A percentile compares a stretch with the other conserved stretches of the same genome.
Conservation (phyloP, 2,888 invertebrate species). For the Ischnus inquisitorius region DNA sequence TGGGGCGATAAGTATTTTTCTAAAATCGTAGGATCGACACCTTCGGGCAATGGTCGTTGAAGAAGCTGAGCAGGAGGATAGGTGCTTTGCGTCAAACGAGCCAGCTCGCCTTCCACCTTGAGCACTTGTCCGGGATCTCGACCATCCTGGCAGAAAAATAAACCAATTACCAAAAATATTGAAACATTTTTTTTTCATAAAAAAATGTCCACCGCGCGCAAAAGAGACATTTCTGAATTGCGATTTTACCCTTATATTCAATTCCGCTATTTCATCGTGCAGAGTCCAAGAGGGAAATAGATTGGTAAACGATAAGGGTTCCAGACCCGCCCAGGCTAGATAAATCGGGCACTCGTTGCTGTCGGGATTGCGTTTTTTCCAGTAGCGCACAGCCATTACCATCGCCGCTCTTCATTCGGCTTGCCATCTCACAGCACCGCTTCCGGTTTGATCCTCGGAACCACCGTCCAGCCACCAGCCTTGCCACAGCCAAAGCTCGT, state of each 20-base stretch:
- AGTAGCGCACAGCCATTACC: constrained; percentile 93
- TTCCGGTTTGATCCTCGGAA: constrained; percentile 89
- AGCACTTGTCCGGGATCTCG: constrained; percentile 89
- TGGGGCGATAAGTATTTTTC: constrained; percentile 94
- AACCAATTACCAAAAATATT: too few relatives aligned
- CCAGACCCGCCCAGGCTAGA: constrained; percentile 95
- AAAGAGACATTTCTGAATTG: too few relatives aligned
- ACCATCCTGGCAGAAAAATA: constrained; percentile 87
- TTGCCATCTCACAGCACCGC: constrained; percentile 93
- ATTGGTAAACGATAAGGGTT: constrained; percentile 93
- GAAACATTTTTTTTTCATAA: too few relatives aligned
- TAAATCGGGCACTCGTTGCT: constrained; percentile 85
- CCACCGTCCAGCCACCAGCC: constrained; percentile 95
- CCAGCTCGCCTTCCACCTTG: constrained; percentile 89
- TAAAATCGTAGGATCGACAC: constrained; percentile 95
- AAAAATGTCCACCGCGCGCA: constrained; percentile 8
- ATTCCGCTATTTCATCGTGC: constrained; percentile 91
- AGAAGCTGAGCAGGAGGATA: constrained; percentile 93
- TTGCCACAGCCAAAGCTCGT: constrained; percentile 96
- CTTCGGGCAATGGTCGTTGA: constrained; percentile 95
- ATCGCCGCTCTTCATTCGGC: constrained; percentile 94
- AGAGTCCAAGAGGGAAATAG: constrained; percentile 95
- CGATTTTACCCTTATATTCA: constrained; percentile 93
- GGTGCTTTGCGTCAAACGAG: constrained; percentile 90
- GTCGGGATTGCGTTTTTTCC: constrained; percentile 87